Evolutionary conservation across 2,797 vertebrate species (phyloP), one percentile per base, ranked within the genome.

Genomic region (Parambassis ranga): DNA sequence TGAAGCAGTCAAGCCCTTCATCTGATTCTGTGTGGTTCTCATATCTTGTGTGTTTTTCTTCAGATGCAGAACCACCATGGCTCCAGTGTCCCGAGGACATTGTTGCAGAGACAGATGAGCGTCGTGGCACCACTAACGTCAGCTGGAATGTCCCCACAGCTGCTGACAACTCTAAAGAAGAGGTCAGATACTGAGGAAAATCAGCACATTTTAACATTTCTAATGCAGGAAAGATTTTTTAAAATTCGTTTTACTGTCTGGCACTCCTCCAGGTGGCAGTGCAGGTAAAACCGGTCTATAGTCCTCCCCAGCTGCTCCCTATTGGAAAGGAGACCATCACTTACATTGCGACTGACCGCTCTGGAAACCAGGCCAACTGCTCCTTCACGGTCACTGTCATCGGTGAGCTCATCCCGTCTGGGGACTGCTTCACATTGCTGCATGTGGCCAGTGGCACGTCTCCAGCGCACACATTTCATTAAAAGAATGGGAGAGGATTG

Each of bases 291-390:
- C 97, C 97, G n/a, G 93, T 96, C 44, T 95, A 98, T 66, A 88
- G 89, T 41, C 95, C 96, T 5, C 95, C 96, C 0, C 95, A 95
- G 76, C 92, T 96, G 69, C 92, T 99, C 52, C 95, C 95, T 43
- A 92, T 98, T 36, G 97, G 97, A 1, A 92, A 90, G 47, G 92
- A 94, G 76, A 87, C 81, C 37, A 90, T 98, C 82, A 95, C 93
- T 4, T 99, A 98, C 78, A 94, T 89, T 4, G 96, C 94, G 0
- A 81, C 68, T 0, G 97, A 99, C 80, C 92, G 75, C 42, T 87
- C 94, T 0, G 90, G 93, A 53, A 99, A 98, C 85, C 92, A 93
- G 65, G 96, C 94, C 83, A 96, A 93, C 89, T 99, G 97, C 73
- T 95, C 94, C 16, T 98, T 98, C 87, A 94, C 67, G 0, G 87